A percentile compares a stretch with the other conserved stretches of the same genome.
Conservation (phyloP, 2,888 invertebrate species). For the Xestia rhomboidea region DNA sequence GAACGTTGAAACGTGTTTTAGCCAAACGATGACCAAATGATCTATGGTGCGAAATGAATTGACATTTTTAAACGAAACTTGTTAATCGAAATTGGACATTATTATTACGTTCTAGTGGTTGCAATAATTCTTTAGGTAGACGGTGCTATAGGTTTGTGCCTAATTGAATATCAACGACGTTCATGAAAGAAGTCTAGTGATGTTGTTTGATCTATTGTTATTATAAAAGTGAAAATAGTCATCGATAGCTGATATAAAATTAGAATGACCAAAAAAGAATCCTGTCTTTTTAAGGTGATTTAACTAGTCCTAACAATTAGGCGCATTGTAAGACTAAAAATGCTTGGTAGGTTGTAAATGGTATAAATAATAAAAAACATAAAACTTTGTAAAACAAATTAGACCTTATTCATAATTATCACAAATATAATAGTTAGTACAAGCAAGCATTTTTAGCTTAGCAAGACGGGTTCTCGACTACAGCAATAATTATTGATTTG, state of each 20-base stretch:
- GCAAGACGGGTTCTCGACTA: slow-evolving; percentile 30
- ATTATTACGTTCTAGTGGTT: slow-evolving; percentile 48
- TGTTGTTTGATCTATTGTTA: slow-evolving; percentile 56
- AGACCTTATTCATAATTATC: slow-evolving; percentile 8
- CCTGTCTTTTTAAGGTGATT: slow-evolving; percentile 65
- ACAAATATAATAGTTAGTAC: slow-evolving; percentile 45
- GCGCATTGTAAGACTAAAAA: slow-evolving; percentile 54
- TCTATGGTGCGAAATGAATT: slow-evolving; percentile 40
- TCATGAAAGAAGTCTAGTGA: slow-evolving; percentile 55
- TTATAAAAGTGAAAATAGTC: slow-evolving; percentile 43
- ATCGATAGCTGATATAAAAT: slow-evolving; percentile 45
- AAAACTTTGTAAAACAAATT: slow-evolving; percentile 4
- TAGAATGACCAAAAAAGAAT: slow-evolving; percentile 65
- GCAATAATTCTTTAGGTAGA: slow-evolving; percentile 69
- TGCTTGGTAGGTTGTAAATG: slow-evolving; percentile 57
- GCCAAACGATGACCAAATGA: slow-evolving; percentile 43
- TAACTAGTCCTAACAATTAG: slow-evolving; percentile 70
- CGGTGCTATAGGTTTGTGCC: slow-evolving; percentile 82
- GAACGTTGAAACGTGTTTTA: slow-evolving; percentile 26
- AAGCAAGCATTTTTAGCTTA: slow-evolving; percentile 56
- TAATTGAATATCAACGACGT: slow-evolving; percentile 65
- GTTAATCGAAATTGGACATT: slow-evolving; percentile 37
- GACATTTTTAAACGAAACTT: slow-evolving; percentile 36
- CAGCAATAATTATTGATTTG: slow-evolving; percentile 47
- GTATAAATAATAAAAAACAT: slow-evolving; percentile 16